Evolutionary conservation across 1,140 invertebrate genomes (phyloP).

Genomic region (Eurosta solidaginis): DNA sequence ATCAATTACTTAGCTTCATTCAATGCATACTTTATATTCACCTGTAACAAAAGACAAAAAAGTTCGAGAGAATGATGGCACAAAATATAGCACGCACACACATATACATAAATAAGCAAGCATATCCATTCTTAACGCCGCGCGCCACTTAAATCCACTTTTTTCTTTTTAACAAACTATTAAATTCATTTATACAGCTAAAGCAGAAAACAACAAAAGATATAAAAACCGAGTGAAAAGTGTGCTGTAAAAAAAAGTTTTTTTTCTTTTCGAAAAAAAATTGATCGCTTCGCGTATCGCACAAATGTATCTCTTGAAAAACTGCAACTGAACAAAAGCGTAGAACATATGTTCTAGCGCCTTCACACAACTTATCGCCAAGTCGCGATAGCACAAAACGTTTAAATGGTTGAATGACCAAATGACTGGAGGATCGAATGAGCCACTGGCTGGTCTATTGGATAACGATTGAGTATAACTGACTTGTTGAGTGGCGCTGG

Average conservation of each 20-base stretch:
- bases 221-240: background rate
- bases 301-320: conserved; percentile 30
- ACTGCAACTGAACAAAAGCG: conserved; percentile 28
- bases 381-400: conserved; percentile 15
- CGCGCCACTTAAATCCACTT: background rate
- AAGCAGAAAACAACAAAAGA: background rate
- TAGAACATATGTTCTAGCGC: conserved; percentile 57
- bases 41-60: conserved; percentile 56
- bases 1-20: conserved; percentile 57
- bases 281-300: background rate
- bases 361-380: conserved; percentile 41
- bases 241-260: background rate
- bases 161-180: background rate
- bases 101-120: background rate
- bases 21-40: conserved; percentile 54
- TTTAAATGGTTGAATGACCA: conserved; percentile 14
- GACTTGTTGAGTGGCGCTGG: background rate
- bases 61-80: background rate
- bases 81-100: background rate
- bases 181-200: background rate
- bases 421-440: background rate
- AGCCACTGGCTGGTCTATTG: background rate
- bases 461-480: too few species aligned
- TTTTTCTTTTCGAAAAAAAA: too few species aligned
- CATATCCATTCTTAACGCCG: background rate